A percentile compares a stretch with the other conserved stretches of the same genome.
Conservation (phyloP, 2,797 vertebrate genomes). For the Pseudomugil gertrudae region DNA sequence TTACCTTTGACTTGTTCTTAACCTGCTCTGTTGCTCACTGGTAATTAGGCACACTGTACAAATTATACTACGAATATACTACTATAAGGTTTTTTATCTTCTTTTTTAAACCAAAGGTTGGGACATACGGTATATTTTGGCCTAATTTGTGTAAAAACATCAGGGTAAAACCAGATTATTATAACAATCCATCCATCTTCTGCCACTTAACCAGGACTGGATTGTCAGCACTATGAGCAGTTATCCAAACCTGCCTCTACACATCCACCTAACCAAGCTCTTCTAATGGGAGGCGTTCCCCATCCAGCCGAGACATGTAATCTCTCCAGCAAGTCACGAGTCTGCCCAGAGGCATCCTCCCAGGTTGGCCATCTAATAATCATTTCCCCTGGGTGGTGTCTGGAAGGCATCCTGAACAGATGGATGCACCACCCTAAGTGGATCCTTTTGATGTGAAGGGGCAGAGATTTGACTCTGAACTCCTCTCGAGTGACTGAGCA, state of each 20-base stretch:
- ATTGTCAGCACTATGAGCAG: not conserved
- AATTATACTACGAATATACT: not conserved
- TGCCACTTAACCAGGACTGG: not conserved
- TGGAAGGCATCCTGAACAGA: constrained; percentile 1
- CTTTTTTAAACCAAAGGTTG: not conserved
- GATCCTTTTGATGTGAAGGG: not conserved
- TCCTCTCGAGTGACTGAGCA: not conserved
- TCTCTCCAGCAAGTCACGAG: not conserved
- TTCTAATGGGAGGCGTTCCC: not conserved
- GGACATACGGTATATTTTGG: not conserved
- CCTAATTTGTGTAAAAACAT: not conserved
- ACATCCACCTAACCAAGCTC: not conserved
- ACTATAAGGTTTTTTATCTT: not conserved
- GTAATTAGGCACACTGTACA: not conserved
- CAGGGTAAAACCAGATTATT: not conserved
- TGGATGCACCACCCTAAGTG: not conserved
- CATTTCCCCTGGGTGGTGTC: not conserved
- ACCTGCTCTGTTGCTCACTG: not conserved
- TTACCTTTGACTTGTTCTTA: not conserved
- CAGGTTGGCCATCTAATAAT: not conserved
- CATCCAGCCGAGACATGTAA: not conserved
- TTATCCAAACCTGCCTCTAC: too few species aligned
- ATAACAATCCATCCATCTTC: not conserved
- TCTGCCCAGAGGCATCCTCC: not conserved
- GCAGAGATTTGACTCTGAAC: not conserved